Base-by-base conservation (phyloP, 2,888 invertebrate genomes). In the Hipparchia semele region DNA sequence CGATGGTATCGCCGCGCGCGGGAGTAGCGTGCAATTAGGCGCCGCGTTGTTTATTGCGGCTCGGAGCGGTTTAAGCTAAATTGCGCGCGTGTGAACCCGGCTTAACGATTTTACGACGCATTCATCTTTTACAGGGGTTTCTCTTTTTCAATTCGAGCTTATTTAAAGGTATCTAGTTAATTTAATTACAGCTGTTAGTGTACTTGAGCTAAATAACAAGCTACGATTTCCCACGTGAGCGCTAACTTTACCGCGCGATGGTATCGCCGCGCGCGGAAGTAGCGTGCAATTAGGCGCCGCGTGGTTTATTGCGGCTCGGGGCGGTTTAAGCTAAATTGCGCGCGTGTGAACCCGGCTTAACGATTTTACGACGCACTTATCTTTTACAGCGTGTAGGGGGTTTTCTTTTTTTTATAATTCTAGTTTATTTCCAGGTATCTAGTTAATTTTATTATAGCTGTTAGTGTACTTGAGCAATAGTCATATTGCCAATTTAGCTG, bases 21-120 rank as follows among this genome's bases (percentile, higher is more conserved):
- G 81, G 79, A 84, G 82, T 81, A 69, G 78, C 72, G 54, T 75
- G 80, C 82, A 84, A 86, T 86, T 85, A 86, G 81, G 82, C 74
- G 66, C 66, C 56, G 73, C 67, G 77, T 82, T 79, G 80, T 84
- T 86, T 86, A 86, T 80, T 76, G 76, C 75, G 79, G 80, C 82
- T 78, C 70, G 56, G 51, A 72, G 75, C 70, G 68, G 69, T 72
- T 76, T 74, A 73, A 67, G 73, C 74, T 76, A 72, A 76, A 59
- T 72, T 68, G 68, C 68, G 58, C 72, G 33, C 66, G 66, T 72
- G 70, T 71, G 70, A 65, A 73, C 70, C 23, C 59, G 45, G 69
- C 72, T 75, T 68, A 76, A 81, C 82, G 77, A 79, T 76, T 80
- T 72, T 72, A 70, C 73, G 75, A 77, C 51, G 51, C 54, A 56